phyloP scores from a whole-genome alignment of 2,113 vertebrate genomes.

The Tachysurus fulvidraco region DNA sequence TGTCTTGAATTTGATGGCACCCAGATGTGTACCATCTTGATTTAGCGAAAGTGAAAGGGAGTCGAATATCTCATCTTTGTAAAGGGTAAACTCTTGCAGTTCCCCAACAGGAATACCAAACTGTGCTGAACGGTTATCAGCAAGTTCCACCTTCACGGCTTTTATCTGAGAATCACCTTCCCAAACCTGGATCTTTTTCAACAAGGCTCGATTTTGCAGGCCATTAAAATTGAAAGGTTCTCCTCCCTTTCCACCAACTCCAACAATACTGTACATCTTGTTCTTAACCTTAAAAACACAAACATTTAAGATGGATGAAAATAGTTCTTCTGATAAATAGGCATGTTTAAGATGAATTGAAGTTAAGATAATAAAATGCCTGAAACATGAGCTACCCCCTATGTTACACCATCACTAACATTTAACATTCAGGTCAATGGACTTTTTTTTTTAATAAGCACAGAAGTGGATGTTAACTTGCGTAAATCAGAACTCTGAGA shows the following conservation, averaged over 20 bases:
- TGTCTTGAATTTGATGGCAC: slow-evolving; percentile 53
- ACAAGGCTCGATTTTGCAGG: slow-evolving; percentile 10
- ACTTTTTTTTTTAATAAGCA: too few relatives aligned
- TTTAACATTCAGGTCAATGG: too few relatives aligned
- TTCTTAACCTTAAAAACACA: background rate
- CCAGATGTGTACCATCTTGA: slow-evolving; percentile 43
- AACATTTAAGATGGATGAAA: too few relatives aligned
- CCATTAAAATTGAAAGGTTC: slow-evolving; percentile 22
- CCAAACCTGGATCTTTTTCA: slow-evolving; percentile 50
- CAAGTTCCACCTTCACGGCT: slow-evolving; percentile 33
- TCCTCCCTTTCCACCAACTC: slow-evolving; percentile 8
- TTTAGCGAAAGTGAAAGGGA: slow-evolving; percentile 55
- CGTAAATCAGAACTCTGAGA: too few relatives aligned
- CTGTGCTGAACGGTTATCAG: background rate
- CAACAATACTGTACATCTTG: background rate
- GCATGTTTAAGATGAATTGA: background rate
- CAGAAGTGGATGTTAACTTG: too few relatives aligned
- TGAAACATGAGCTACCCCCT: too few relatives aligned
- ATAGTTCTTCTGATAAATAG: too few relatives aligned
- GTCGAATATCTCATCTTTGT: slow-evolving; percentile 37
- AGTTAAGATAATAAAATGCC: too few relatives aligned
- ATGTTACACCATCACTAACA: too few relatives aligned
- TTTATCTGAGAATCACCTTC: slow-evolving; percentile 29
- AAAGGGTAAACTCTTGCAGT: slow-evolving; percentile 35
- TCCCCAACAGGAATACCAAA: slow-evolving; percentile 16